Evolutionary conservation across 2,888 invertebrate genomes (phyloP), one percentile per base, ranked within the genome.

Genomic region (Ormyrus nitidulus): DNA sequence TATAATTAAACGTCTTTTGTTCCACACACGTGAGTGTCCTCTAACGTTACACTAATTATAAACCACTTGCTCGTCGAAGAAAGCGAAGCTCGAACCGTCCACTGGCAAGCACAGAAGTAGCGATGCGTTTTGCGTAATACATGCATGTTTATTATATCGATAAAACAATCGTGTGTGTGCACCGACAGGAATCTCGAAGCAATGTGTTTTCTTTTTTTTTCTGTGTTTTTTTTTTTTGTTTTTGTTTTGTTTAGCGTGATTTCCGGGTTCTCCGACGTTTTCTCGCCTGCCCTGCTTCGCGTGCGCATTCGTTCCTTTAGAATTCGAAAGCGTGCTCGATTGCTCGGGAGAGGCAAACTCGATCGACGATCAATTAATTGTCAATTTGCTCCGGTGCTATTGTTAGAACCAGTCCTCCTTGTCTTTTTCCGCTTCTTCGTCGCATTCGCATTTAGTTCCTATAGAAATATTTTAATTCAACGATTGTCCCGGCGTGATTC

Each of bases 1-100:
- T 49, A 48, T 64, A 56, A 58, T 65, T 65, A 78, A 68, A 58
- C 19, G 11, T 62, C 13, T 9, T 65, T 44, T 46, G 46, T 48
- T 49, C 44, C 49, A 44, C 58, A n/a, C n/a, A 65, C 46, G 5
- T 71, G 6, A 34, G 34, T 34, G 34, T 34, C 34, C 3, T 54
- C 59, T 70, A 71, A 71, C 61, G 46, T 70, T 58, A 19, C 48
- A 54, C 19, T 49, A 72, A 72, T 75, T 62, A 58, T 61, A 72
- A 77, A 72, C 76, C 78, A 78, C 75, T 75, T 78, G 62, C 72
- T 72, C 75, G 4, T 71, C 64, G 74, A 81, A 75, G 78, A 76
- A 79, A 74, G 78, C 68, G 51, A 81, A 72, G 78, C 81, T 81
- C 68, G 62, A 72, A 78, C 19, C 66, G 49, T 70, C 59, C 65